phyloP scores from a whole-genome alignment of 2,113 vertebrate species.

The Corythaeola cristata region DNA sequence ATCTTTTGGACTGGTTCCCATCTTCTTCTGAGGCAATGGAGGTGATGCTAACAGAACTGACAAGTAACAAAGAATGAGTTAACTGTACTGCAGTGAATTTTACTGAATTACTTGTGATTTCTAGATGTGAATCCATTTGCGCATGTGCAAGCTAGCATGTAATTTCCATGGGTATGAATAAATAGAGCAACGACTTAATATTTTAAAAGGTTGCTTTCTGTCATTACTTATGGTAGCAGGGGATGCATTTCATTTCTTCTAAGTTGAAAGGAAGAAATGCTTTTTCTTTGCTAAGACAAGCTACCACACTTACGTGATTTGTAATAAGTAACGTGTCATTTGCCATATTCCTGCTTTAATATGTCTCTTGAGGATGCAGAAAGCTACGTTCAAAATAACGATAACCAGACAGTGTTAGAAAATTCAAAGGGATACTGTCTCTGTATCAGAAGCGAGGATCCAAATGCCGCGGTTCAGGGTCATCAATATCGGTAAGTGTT shows the following conservation, averaged over 20 bases:
- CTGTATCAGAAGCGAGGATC: neutral
- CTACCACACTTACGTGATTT: neutral
- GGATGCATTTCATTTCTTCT: neutral
- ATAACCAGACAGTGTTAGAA: conserved; percentile 17
- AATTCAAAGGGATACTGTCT: neutral
- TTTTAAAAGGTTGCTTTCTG: conserved; percentile 13
- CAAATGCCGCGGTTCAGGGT: neutral
- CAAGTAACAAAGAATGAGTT: neutral
- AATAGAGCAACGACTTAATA: neutral
- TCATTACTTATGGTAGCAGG: neutral
- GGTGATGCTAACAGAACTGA: neutral
- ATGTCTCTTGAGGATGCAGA: conserved; percentile 22
- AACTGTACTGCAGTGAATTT: neutral
- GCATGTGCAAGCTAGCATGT: neutral
- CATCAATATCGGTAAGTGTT: conserved; percentile 13
- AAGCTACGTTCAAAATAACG: neutral
- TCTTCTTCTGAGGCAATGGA: neutral
- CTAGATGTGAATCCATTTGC: neutral
- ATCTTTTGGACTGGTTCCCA: neutral
- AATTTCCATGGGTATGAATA: neutral
- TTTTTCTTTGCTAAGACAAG: neutral
- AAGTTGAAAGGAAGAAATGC: neutral
- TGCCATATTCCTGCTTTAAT: neutral
- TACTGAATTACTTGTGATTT: neutral
- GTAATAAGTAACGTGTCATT: neutral